Percentiles rank a stretch among this genome's conserved stretches.
These are phyloP conservation scores for Spisula subtruncata DNA, from an alignment of 2,888 invertebrate genomes.

Conservation along the genomic window DNA sequence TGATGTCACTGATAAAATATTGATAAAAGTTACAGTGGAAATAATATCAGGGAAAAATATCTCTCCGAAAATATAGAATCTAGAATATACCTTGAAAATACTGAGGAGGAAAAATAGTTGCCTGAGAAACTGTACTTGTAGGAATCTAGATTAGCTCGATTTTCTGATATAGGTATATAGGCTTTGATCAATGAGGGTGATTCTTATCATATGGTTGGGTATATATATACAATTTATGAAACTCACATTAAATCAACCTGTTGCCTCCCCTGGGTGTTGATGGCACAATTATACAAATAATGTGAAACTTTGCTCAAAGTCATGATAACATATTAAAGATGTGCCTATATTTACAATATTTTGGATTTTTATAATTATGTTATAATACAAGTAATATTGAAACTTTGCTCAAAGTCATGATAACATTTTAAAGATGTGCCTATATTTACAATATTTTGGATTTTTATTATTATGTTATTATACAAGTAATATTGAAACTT, in stretches of 20 bases:
- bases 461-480: no score
- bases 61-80: no score
- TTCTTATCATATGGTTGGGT: constrained; percentile 6
- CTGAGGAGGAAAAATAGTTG: not conserved
- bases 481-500: not conserved
- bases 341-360: no score
- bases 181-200: not conserved
- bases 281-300: not conserved
- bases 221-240: constrained; percentile 14
- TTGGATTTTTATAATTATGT: no score
- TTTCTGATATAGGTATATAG: not conserved
- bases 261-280: not conserved
- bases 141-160: constrained; percentile 11
- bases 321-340: no score
- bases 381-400: not conserved
- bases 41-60: not conserved
- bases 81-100: constrained; percentile 4
- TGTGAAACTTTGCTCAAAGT: not conserved
- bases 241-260: not conserved
- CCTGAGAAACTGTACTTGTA: not conserved
- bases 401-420: not conserved
- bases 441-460: no score
- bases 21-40: not conserved
- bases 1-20: constrained; percentile 14
- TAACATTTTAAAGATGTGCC: no score